Base-by-base conservation (phyloP, 2,113 vertebrate genomes). In the Heptranchias perlo region DNA sequence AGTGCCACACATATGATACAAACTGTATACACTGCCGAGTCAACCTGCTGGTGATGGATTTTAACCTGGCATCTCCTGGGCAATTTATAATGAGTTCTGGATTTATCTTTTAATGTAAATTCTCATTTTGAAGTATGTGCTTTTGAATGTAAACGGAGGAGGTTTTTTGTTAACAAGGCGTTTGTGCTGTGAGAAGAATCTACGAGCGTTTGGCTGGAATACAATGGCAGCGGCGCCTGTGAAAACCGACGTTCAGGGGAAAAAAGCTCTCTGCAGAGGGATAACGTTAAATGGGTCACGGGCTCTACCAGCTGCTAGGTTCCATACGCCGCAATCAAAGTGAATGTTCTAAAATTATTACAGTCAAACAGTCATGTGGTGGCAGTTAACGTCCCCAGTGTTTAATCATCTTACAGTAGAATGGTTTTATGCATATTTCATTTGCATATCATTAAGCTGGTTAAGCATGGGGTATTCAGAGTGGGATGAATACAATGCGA, bases 371-470 rank as follows among this genome's bases (percentile, higher is more conserved):
- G 97, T 92, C 97, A 97, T 98, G 98, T 97, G 97, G 97, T 98
- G 97, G 98, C 97, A 97, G 98, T 98, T 99, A 99, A 99, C 98
- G 98, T 99, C 98, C 98, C 98, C 98, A 98, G 98, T 98, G 98
- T 98, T 99, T 99, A 99, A 99, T 99, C 99, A 99, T 99, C 98
- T 97, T 98, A 98, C 98, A 98, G 98, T 98, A 98, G 98, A 98
- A 99, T 98, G 99, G 98, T 99, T 99, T 99, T 99, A 98, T 99
- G 99, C 98, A 99, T 99, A 99, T 99, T 99, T 99, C 98, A 99
- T 99, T 99, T 99, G 99, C 99, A 99, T 99, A 99, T 99, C 98
- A 99, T 99, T 99, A 99, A 98, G 98, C 97, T 96, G 97, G 97
- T 96, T 98, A 98, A 98, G 98, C 97, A 97, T 98, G 98, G 98